A percentile compares a stretch with the other conserved stretches of the same genome.
phyloP scores from a whole-genome alignment of 2,797 vertebrate genomes.

The Luscinia luscinia region DNA sequence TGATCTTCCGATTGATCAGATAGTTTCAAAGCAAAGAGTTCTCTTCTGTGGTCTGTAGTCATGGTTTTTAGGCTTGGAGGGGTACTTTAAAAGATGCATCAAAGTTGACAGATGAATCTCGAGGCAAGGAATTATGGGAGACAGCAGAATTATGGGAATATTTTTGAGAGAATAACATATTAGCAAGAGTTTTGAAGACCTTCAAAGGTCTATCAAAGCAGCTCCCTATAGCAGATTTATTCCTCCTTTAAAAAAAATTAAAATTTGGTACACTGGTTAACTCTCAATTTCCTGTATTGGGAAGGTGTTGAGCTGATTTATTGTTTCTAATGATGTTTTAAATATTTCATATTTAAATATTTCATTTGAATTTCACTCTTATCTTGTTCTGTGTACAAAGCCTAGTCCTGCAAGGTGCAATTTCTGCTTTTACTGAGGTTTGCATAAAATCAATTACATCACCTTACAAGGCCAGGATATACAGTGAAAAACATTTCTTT shows the following conservation, averaged over 20 bases:
- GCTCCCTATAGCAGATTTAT: constrained; percentile 73
- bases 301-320: constrained; percentile 59
- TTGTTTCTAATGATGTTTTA: constrained; percentile 67
- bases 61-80: constrained; percentile 85
- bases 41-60: constrained; percentile 80
- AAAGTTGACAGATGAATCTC: constrained; percentile 91
- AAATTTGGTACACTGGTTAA: constrained; percentile 68
- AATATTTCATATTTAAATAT: neutral
- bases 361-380: constrained; percentile 2
- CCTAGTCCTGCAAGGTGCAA: neutral
- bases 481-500: neutral
- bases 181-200: constrained; percentile 79
- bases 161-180: constrained; percentile 81
- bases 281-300: constrained; percentile 67
- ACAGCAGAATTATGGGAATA: constrained; percentile 85
- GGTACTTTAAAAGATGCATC: constrained; percentile 88
- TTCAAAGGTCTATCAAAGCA: constrained; percentile 79
- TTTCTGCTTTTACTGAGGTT: neutral
- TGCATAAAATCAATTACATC: neutral
- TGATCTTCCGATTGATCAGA: constrained; percentile 88
- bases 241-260: constrained; percentile 50
- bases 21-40: constrained; percentile 84
- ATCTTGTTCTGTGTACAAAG: neutral
- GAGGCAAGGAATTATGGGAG: constrained; percentile 84
- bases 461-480: neutral